Evolutionary conservation across 2,113 vertebrate genomes (phyloP), one percentile per base, ranked within the genome.

Genomic region (Clarias macrocephalus): DNA sequence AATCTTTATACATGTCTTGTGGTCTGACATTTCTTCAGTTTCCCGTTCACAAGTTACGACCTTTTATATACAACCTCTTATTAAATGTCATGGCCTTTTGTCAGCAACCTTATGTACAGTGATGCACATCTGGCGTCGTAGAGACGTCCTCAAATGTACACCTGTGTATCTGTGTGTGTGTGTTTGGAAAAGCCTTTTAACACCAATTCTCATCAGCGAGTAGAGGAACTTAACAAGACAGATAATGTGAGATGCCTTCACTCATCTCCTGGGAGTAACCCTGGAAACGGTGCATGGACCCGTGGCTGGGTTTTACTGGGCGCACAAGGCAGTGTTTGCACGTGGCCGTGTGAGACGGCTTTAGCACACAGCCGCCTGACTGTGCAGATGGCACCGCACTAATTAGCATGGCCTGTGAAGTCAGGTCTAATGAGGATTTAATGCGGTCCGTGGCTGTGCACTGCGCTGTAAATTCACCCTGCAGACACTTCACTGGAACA

Each of bases 391-490:
- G 91, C 76, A 30, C n/a, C 3, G 60, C 56, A 30, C 79, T 91
- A 92, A 92, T 92, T 89, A 88, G 80, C 80, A 85, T 62, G 76
- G 82, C 54, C 30, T 80, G 57, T 86, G 80, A 87, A 92, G 83
- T 89, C 89, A 79, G 83, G 82, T 56, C 48, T 91, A 88, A 93
- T 90, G 87, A 82, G 91, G 88, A 90, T 92, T 91, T 88, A 92
- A 87, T 84, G 18, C 83, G 88, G 66, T 86, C n/a, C 25, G 62
- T 80, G 48, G 77, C 65, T 72, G 68, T 80, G 77, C 56, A 48
- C 70, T 2, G 33, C 30, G 4, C 56, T 80, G 80, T 83, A 76
- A 84, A 85, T 75, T 82, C 85, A 76, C 80, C 82, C 85, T 83
- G 73, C n/a, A 60, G 56, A 85, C 54, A 70, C 42, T 76, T 90